Evolutionary conservation across 2,888 invertebrate genomes (phyloP).

Genomic region (Allophyes oxyacanthae): DNA sequence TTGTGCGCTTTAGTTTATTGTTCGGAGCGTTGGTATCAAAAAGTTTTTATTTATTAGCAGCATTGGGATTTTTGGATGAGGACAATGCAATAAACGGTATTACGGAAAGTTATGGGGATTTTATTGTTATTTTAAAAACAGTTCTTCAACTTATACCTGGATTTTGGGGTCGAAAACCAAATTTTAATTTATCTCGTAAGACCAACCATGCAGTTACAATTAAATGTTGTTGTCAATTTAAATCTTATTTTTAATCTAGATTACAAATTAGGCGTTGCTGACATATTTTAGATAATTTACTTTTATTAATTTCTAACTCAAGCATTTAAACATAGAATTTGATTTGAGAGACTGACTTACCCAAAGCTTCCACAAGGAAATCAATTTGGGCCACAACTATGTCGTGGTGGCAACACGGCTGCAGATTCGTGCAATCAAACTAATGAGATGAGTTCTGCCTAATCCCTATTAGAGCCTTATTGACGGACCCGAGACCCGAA

Average conservation of each 20-base stretch:
- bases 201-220: no score
- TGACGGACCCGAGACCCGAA: slow-evolving; percentile 67
- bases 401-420: slow-evolving; percentile 54
- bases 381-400: slow-evolving; percentile 51
- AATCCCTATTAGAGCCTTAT: slow-evolving; percentile 70
- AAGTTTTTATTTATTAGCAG: slow-evolving; percentile 48
- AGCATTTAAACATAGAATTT: no score
- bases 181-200: no score
- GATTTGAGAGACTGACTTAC: slow-evolving; percentile 41
- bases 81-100: slow-evolving; percentile 24
- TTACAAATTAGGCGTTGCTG: no score
- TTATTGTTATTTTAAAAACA: slow-evolving; percentile 2
- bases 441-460: slow-evolving; percentile 74
- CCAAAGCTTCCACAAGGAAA: slow-evolving; percentile 45
- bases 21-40: slow-evolving; percentile 32
- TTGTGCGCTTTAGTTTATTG: slow-evolving; percentile 49
- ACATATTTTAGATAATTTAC: no score
- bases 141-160: neutral
- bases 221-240: no score
- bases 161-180: neutral
- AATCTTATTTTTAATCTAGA: no score
- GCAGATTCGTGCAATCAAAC: slow-evolving; percentile 70
- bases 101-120: slow-evolving; percentile 9
- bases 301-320: neutral
- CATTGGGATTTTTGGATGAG: slow-evolving; percentile 34